A percentile compares a stretch with the other conserved stretches of the same genome.
Conservation (phyloP, 2,888 invertebrate genomes). For the Lepidochitona cinerea region DNA sequence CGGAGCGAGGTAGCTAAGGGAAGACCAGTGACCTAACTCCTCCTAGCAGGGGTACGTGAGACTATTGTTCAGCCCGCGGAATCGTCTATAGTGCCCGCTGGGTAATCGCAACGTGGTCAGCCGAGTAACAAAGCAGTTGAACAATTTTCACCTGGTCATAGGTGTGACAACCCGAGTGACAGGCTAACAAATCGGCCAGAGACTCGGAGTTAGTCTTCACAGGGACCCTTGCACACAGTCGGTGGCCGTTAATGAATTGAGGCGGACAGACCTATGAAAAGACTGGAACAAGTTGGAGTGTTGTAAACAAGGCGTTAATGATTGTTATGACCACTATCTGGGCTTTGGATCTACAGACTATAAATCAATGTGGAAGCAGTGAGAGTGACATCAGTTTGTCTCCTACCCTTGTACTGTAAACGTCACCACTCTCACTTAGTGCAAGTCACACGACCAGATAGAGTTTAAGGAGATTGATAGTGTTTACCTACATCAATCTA, state of each 20-base stretch:
- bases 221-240: not conserved
- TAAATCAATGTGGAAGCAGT: not conserved
- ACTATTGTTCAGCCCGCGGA: not conserved
- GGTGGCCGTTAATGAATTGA: not conserved
- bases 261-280: not conserved
- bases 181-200: not conserved
- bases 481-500: not conserved
- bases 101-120: not conserved
- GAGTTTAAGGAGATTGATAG: not conserved
- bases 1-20: too few species aligned
- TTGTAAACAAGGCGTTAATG: conserved; percentile 6
- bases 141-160: not conserved
- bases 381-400: not conserved
- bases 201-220: not conserved
- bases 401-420: not conserved
- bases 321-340: not conserved
- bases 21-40: too few species aligned
- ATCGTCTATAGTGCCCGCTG: not conserved
- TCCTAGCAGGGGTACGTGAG: not conserved
- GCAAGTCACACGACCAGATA: not conserved
- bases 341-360: not conserved
- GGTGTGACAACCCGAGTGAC: not conserved
- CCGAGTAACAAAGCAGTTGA: not conserved
- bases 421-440: not conserved
- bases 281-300: not conserved